These are phyloP conservation scores for Phalera bucephala DNA, from an alignment of 2,888 invertebrate species.

Conservation along the genomic window DNA sequence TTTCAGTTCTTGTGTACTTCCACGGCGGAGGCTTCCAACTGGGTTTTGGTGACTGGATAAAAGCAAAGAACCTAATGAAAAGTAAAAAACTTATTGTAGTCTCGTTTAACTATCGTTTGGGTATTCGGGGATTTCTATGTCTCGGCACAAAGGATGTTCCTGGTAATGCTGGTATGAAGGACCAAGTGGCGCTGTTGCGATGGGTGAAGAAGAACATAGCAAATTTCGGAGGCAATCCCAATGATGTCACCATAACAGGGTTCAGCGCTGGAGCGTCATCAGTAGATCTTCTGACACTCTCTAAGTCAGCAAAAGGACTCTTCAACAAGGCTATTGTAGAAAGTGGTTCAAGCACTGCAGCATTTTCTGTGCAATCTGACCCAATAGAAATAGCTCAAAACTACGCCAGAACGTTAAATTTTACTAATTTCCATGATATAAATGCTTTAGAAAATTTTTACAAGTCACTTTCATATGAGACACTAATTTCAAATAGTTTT, in stretches of 20 bases:
- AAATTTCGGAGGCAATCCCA: conserved; percentile 45
- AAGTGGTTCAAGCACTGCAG: conserved; percentile 37
- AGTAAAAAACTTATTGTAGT: conserved; percentile 32
- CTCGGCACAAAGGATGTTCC: conserved; percentile 40
- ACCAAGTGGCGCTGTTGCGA: conserved; percentile 40
- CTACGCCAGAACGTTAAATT: conserved; percentile 33
- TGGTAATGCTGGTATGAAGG: conserved; percentile 52
- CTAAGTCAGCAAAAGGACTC: conserved; percentile 38
- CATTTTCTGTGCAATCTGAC: conserved; percentile 38
- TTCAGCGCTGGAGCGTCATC: conserved; percentile 40
- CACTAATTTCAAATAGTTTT: conserved; percentile 24
- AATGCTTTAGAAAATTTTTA: conserved; percentile 48
- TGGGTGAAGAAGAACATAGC: conserved; percentile 50
- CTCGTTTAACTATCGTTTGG: conserved; percentile 40
- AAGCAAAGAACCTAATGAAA: conserved; percentile 21
- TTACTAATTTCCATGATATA: conserved; percentile 37
- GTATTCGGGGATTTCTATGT: conserved; percentile 39
- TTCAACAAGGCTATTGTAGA: conserved; percentile 46
- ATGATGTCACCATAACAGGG: conserved; percentile 45
- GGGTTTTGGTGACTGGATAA: conserved; percentile 22
- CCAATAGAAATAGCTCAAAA: conserved; percentile 42
- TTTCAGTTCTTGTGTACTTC: conserved; percentile 37
- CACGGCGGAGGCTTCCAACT: conserved; percentile 41
- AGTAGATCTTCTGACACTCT: conserved; percentile 39
- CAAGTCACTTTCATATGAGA: conserved; percentile 34